Evolutionary conservation across 2,888 invertebrate genomes (phyloP).

Genomic region (Megaustenia siamemsis): DNA sequence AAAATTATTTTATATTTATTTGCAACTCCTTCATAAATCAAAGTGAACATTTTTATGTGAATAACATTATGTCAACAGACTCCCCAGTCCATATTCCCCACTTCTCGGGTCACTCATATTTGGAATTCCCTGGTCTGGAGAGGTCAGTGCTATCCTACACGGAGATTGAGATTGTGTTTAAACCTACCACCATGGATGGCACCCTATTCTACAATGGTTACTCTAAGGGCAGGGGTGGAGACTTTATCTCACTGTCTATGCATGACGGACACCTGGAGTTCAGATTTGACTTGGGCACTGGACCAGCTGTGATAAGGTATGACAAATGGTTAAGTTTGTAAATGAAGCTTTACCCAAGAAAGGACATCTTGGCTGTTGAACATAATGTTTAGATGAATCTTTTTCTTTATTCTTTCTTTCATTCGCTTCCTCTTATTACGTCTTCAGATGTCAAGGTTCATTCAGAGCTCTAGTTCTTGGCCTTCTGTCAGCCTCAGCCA

Average conservation of each 20-base stretch:
- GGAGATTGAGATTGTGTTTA: slow-evolving; percentile 91
- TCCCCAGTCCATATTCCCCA: slow-evolving; percentile 85
- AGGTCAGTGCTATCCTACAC: slow-evolving; percentile 93
- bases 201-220: slow-evolving; percentile 94
- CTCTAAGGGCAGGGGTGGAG: slow-evolving; percentile 91
- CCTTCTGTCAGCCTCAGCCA: too few relatives aligned
- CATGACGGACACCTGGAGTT: slow-evolving; percentile 90
- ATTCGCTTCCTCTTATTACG: too few relatives aligned
- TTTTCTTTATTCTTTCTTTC: too few relatives aligned
- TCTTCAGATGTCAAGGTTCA: too few relatives aligned
- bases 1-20: too few relatives aligned
- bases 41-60: neutral
- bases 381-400: too few relatives aligned
- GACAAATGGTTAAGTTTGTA: neutral
- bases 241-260: slow-evolving; percentile 91
- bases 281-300: slow-evolving; percentile 93
- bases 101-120: slow-evolving; percentile 95
- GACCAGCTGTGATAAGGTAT: slow-evolving; percentile 91
- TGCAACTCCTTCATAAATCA: too few relatives aligned
- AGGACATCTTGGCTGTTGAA: too few relatives aligned
- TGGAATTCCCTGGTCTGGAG: slow-evolving; percentile 91
- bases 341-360: too few relatives aligned
- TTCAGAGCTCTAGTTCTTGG: too few relatives aligned
- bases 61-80: slow-evolving; percentile 56
- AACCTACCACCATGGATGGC: slow-evolving; percentile 87